Evolutionary conservation across 2,888 invertebrate genomes (phyloP).

Genomic region (Lydus trimaculatus): DNA sequence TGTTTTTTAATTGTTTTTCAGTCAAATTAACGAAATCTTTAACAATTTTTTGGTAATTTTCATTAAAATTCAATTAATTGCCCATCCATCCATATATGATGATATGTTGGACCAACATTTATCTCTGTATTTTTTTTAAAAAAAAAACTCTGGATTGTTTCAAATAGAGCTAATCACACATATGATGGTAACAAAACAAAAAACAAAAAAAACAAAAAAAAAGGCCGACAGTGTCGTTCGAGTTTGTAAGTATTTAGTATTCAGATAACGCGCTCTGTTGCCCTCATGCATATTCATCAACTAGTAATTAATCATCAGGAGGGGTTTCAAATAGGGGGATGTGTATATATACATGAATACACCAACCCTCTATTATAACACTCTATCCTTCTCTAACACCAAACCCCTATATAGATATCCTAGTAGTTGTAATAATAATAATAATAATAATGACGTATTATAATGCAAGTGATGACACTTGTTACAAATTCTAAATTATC

Average conservation of each 20-base stretch:
- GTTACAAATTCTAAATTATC: conserved; percentile 12
- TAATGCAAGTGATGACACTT: conserved; percentile 36
- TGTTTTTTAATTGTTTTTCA: too few species aligned
- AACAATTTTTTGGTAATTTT: too few species aligned
- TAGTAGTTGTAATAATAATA: conserved; percentile 12
- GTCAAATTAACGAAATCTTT: too few species aligned
- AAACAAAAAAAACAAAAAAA: conserved; percentile 9
- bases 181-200: too few species aligned
- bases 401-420: conserved; percentile 15
- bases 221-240: conserved; percentile 43
- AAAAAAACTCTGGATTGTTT: background rate
- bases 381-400: background rate
- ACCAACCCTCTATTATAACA: conserved; percentile 37
- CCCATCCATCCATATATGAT: too few species aligned
- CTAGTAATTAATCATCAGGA: conserved; percentile 58
- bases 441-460: background rate
- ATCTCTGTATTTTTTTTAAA: background rate
- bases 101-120: background rate
- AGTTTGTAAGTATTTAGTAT: conserved; percentile 55
- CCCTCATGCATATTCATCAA: conserved; percentile 59
- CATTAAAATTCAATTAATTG: too few species aligned
- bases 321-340: conserved; percentile 38
- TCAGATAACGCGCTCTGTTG: conserved; percentile 54
- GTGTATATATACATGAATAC: conserved; percentile 16
- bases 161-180: conserved; percentile 36